Evolutionary conservation across 2,113 vertebrate species (phyloP).

Genomic region (Okapia johnstoni): DNA sequence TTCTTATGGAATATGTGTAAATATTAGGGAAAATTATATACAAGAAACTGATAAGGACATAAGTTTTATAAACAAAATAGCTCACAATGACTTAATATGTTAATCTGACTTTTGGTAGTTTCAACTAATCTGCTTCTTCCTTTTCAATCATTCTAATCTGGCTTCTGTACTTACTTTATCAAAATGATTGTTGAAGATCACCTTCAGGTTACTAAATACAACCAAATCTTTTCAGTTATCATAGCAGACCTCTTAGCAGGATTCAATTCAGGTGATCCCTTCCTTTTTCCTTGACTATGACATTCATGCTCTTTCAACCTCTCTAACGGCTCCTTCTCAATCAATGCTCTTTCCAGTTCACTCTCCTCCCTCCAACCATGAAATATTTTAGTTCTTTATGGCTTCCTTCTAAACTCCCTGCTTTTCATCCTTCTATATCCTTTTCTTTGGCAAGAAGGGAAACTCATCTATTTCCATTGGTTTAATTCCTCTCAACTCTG

Average conservation of each 20-base stretch:
- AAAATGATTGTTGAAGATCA: neutral
- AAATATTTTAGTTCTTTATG: neutral
- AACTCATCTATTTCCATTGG: neutral
- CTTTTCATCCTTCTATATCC: neutral
- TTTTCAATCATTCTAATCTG: neutral
- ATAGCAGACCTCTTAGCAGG: neutral
- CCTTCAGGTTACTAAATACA: neutral
- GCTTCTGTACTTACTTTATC: neutral
- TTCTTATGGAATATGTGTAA: neutral
- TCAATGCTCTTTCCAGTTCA: neutral
- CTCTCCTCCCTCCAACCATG: neutral
- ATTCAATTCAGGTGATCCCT: neutral
- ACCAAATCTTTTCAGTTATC: neutral
- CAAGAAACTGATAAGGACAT: neutral
- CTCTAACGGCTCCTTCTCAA: neutral
- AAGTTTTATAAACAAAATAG: neutral
- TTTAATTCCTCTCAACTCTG: neutral
- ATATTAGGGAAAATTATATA: neutral
- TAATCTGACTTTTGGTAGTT: neutral
- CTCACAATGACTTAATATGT: neutral
- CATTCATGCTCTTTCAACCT: neutral
- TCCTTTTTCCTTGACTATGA: neutral
- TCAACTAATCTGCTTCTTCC: neutral
- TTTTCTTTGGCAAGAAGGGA: conserved; percentile 8
- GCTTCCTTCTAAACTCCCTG: neutral